Base-by-base conservation (phyloP, 64 coral and sea anemone species). In the Platygyra sinensis region DNA sequence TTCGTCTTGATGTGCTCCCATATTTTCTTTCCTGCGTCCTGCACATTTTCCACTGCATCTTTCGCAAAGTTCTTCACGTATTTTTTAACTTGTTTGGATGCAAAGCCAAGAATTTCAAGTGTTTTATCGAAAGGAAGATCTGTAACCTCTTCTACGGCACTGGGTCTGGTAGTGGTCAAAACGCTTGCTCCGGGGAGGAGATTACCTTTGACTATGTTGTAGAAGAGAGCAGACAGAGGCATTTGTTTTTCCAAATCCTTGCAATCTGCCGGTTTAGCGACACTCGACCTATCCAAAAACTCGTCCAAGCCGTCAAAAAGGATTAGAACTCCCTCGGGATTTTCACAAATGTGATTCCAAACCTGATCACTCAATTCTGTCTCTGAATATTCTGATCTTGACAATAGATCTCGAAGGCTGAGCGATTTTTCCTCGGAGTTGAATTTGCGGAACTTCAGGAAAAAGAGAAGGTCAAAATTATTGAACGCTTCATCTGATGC, bases 231-330 rank as follows among this genome's bases (percentile, higher is more conserved):
- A 55, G 85, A 50, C 3, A 73, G 8, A 49, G 64, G 63, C 83
- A 86, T 86, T 17, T 51, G 72, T 17, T 73, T 33, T 27, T 86
- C 33, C 0, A 31, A 17, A 17, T 14, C 5, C 17, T 25, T 20
- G 14, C 30, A 28, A 8, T n/a, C 22, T 3, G 54, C 8, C 54
- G 1, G 4, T 1, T 11, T 57, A 57, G 54, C 54, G 9, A 57
- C 15, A 57, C 54, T 57, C 8, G 22, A 25, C n/a, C 16, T 30
- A 10, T 20, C 30, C 0, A 62, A 18, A 15, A 46, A 90, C 76
- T 94, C 93, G 78, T 94, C 93, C 18, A 90, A 80, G 73, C 93
- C 93, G 33, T 94, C 93, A 57, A 94, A 29, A 36, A 94, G 62
- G 24, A 94, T 89, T 17, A 89, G 31, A 15, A 77, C 69, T 77